Evolutionary conservation across 2,888 invertebrate genomes (phyloP).

Genomic region (Caenorhabditis drosophilae): DNA sequence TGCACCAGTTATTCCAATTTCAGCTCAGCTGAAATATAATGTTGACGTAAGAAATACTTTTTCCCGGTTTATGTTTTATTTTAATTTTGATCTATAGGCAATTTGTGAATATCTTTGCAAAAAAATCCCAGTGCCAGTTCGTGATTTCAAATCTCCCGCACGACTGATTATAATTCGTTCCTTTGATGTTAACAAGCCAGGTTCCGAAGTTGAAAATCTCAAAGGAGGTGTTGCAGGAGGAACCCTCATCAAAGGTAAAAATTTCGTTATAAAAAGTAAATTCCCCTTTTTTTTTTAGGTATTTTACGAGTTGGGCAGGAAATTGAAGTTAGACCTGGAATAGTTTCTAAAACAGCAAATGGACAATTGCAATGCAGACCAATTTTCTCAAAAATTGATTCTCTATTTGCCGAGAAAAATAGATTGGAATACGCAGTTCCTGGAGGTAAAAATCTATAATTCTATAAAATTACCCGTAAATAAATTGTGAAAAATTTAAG

Average conservation of each 20-base stretch:
- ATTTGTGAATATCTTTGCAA: slow-evolving; percentile 97
- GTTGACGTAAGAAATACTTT: slow-evolving; percentile 78
- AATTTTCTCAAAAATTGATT: slow-evolving; percentile 93
- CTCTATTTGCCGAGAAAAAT: slow-evolving; percentile 96
- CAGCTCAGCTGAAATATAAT: slow-evolving; percentile 98
- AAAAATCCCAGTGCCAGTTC: slow-evolving; percentile 92
- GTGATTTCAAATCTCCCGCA: slow-evolving; percentile 93
- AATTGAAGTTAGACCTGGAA: slow-evolving; percentile 93
- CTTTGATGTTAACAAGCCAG: slow-evolving; percentile 99
- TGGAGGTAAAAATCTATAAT: slow-evolving; percentile 92
- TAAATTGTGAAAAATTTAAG: slow-evolving; percentile 5
- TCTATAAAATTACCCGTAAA: slow-evolving; percentile 28
- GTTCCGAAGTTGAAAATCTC: slow-evolving; percentile 86
- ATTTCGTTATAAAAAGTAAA: no score
- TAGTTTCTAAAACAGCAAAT: slow-evolving; percentile 94
- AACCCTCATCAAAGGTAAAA: slow-evolving; percentile 91
- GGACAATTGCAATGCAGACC: slow-evolving; percentile 94
- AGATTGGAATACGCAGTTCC: slow-evolving; percentile 96
- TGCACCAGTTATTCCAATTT: slow-evolving; percentile 97
- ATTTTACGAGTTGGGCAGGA: slow-evolving; percentile 86
- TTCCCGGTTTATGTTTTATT: not conserved
- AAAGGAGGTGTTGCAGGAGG: slow-evolving; percentile 99
- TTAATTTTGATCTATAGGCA: slow-evolving; percentile 72
- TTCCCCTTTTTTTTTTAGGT: no score
- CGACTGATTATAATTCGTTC: slow-evolving; percentile 85